phyloP scores from a whole-genome alignment of 2,797 vertebrate genomes.

The Bradypodion pumilum region DNA sequence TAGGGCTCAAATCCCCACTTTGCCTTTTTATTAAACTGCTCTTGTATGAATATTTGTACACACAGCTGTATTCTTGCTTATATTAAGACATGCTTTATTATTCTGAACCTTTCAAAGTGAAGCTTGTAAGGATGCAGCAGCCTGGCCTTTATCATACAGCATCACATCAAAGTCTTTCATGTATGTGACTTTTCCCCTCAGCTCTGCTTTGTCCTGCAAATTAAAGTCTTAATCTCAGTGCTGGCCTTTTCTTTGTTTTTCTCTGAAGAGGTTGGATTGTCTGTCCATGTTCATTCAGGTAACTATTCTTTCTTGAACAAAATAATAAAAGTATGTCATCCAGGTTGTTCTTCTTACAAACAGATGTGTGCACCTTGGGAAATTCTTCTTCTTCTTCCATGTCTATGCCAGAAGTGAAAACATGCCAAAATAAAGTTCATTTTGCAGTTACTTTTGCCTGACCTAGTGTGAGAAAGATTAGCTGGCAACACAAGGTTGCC shows the following conservation, averaged over 20 bases:
- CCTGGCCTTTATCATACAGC: not conserved
- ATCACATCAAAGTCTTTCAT: not conserved
- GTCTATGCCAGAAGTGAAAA: no score
- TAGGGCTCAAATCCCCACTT: no score
- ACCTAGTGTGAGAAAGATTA: no score
- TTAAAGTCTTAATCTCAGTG: not conserved
- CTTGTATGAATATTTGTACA: no score
- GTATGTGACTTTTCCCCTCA: not conserved
- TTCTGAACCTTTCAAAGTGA: not conserved
- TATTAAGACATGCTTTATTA: not conserved
- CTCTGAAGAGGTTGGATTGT: not conserved
- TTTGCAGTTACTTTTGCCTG: no score
- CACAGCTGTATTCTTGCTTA: no score
- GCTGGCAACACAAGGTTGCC: no score
- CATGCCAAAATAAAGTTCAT: no score
- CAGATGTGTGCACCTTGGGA: not conserved
- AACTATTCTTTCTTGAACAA: not conserved
- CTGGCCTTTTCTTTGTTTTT: not conserved
- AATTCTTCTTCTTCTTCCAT: no score
- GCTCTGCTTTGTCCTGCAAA: not conserved
- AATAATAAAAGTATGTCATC: not conserved
- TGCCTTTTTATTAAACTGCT: no score
- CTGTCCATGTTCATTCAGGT: conserved; percentile 4
- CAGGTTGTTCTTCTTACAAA: not conserved
- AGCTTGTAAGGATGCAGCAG: not conserved